These are phyloP conservation scores for Orientallactaga sibirica DNA, from an alignment of 2,797 vertebrate genomes.

Conservation along the genomic window DNA sequence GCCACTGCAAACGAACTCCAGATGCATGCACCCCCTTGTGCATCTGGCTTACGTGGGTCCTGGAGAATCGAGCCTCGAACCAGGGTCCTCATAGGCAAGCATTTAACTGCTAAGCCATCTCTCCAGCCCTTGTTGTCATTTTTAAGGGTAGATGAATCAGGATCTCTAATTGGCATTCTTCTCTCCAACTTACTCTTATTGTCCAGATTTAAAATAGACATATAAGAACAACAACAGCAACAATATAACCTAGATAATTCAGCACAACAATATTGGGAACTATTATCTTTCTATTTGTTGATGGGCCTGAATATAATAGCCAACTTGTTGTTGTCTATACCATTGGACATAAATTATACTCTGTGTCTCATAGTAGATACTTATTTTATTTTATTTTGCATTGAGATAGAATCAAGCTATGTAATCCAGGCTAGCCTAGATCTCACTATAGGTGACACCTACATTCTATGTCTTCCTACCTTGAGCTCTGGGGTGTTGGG, in stretches of 20 bases:
- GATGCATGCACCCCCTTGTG: too few species aligned
- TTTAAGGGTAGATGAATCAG: background rate
- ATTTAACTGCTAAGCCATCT: too few species aligned
- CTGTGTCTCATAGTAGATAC: background rate
- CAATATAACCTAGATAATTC: background rate
- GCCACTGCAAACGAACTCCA: too few species aligned
- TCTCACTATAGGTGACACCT: background rate
- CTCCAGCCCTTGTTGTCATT: background rate
- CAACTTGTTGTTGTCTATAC: background rate
- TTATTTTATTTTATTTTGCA: background rate
- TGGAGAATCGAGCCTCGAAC: too few species aligned
- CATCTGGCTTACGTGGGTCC: too few species aligned
- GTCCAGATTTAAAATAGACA: background rate
- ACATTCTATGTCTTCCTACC: background rate
- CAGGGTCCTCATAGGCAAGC: too few species aligned
- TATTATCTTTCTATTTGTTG: background rate
- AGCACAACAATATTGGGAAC: background rate
- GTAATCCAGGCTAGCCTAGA: background rate
- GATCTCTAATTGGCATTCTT: background rate
- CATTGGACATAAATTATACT: background rate
- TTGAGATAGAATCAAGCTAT: background rate
- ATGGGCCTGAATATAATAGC: background rate
- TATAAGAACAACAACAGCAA: too few species aligned
- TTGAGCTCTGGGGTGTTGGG: background rate
- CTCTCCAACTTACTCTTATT: background rate